These are phyloP conservation scores for Myoxocephalus aenaeus DNA, from an alignment of 2,797 vertebrate species.

Conservation along the genomic window DNA sequence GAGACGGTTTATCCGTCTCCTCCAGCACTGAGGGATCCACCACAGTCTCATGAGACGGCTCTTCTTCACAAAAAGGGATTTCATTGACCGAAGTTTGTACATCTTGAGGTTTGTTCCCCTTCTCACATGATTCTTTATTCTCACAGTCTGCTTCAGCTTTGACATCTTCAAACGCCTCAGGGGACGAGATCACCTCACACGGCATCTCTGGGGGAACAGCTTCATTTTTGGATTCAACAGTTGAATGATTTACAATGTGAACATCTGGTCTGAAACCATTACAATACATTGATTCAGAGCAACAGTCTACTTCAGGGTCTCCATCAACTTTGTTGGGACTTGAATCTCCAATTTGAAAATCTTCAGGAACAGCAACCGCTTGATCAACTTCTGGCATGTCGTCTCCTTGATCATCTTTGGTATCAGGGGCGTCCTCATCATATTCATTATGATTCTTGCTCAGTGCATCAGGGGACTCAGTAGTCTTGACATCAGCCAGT, in stretches of 20 bases:
- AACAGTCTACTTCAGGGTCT: background rate
- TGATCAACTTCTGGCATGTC: background rate
- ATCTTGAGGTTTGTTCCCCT: conserved; percentile 44
- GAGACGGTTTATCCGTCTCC: conserved; percentile 2
- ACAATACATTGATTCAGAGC: background rate
- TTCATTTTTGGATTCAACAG: conserved; percentile 31
- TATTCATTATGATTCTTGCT: background rate
- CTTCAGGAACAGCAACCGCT: background rate
- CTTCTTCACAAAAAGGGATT: conserved; percentile 24
- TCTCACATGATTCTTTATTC: conserved; percentile 51
- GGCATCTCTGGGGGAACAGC: background rate
- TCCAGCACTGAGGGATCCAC: conserved; percentile 16
- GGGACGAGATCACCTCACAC: background rate
- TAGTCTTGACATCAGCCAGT: background rate
- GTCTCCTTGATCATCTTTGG: background rate
- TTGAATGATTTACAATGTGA: conserved; percentile 17
- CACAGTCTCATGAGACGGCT: conserved; percentile 49
- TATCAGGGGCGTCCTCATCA: background rate
- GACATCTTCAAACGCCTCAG: conserved; percentile 20
- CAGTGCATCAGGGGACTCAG: background rate
- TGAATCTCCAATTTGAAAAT: background rate
- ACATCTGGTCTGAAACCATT: background rate
- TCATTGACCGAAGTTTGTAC: background rate
- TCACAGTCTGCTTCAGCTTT: conserved; percentile 32
- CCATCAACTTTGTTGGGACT: background rate